phyloP scores from a whole-genome alignment of 2,113 vertebrate genomes.

The Pseudopipra pipra region DNA sequence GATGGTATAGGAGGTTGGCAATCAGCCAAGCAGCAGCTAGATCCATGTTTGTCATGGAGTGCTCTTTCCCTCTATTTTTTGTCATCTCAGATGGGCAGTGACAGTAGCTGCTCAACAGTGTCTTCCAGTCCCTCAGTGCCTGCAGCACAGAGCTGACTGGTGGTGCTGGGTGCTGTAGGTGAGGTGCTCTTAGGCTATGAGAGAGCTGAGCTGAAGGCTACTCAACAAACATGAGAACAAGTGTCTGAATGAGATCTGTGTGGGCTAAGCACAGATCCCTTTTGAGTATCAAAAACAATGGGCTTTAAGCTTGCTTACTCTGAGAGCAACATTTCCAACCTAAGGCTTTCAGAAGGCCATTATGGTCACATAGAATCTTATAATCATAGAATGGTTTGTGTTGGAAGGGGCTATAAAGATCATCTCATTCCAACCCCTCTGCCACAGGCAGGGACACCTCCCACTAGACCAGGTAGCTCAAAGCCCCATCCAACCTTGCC shows the following conservation, averaged over 20 bases:
- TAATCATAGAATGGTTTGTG: neutral
- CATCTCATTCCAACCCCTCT: neutral
- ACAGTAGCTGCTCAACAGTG: fast-evolving
- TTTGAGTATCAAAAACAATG: neutral
- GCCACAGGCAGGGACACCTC: neutral
- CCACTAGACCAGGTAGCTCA: neutral
- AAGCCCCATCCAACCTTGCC: neutral
- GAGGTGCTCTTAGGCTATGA: neutral
- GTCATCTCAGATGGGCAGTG: fast-evolving
- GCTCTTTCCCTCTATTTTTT: neutral
- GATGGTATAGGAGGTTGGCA: neutral
- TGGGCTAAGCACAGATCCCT: neutral
- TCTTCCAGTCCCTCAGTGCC: neutral
- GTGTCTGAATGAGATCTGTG: neutral
- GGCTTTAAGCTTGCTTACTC: neutral
- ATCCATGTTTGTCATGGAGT: neutral
- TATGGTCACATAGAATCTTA: neutral
- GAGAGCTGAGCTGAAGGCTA: neutral
- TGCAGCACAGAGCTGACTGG: neutral
- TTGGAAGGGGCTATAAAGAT: neutral
- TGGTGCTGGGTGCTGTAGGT: fast-evolving
- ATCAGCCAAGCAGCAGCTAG: neutral
- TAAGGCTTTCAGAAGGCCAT: neutral
- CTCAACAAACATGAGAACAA: neutral
- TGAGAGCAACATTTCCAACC: neutral